Percentiles rank a stretch among this genome's conserved stretches.
Conservation (phyloP, 2,888 invertebrate species). For the Sepiola atlantica region DNA sequence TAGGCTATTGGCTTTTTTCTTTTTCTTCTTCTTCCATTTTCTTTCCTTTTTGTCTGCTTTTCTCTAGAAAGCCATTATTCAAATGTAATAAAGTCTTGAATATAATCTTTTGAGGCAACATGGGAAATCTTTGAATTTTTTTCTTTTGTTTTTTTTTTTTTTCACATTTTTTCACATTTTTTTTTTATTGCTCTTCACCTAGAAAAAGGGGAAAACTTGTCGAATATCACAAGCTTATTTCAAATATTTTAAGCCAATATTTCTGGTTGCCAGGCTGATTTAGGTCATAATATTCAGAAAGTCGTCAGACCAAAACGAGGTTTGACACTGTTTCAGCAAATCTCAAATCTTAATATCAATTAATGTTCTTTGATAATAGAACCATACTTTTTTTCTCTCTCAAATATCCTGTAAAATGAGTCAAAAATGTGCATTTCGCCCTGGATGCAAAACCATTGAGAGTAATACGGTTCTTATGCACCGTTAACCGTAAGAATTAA, state of each 20-base stretch:
- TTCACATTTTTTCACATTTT: too few relatives aligned
- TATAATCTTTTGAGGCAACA: slow-evolving; percentile 12
- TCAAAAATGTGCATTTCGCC: not conserved
- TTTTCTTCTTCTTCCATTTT: not conserved
- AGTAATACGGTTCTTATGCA: too few relatives aligned
- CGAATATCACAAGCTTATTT: not conserved
- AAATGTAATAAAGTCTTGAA: slow-evolving; percentile 13
- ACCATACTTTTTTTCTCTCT: not conserved
- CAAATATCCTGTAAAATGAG: not conserved
- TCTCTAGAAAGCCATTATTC: slow-evolving; percentile 9
- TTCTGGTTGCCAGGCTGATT: not conserved
- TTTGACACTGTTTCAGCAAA: not conserved
- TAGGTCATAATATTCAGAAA: not conserved
- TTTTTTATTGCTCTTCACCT: not conserved
- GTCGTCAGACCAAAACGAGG: not conserved
- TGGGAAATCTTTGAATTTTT: not conserved
- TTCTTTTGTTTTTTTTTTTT: too few relatives aligned
- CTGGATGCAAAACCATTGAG: not conserved
- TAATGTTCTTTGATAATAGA: not conserved
- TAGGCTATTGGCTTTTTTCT: not conserved
- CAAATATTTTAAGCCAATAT: not conserved
- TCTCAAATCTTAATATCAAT: not conserved
- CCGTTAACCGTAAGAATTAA: too few relatives aligned
- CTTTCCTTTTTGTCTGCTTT: not conserved
- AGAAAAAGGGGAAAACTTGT: not conserved